Evolutionary conservation across 2,113 vertebrate species (phyloP).

Genomic region (Columba janthina): DNA sequence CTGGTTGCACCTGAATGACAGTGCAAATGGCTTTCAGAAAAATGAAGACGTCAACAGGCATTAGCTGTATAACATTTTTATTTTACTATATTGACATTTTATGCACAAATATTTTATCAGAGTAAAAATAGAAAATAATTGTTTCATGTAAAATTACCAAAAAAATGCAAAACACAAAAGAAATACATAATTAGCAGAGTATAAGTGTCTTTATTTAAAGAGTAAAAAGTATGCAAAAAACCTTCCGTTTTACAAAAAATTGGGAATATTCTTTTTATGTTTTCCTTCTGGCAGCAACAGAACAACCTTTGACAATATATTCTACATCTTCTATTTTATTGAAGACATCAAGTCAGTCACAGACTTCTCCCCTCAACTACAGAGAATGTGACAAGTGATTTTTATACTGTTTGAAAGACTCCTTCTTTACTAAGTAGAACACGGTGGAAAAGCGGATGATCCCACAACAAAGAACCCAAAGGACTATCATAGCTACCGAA

Average conservation of each 20-base stretch:
- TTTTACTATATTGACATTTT: slow-evolving; percentile 82
- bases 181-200: slow-evolving; percentile 77
- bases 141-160: slow-evolving; percentile 80
- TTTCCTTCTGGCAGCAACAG: slow-evolving; percentile 71
- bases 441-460: slow-evolving; percentile 48
- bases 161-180: slow-evolving; percentile 72
- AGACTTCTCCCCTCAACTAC: slow-evolving; percentile 53
- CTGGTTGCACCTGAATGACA: not conserved
- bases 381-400: slow-evolving; percentile 35
- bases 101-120: slow-evolving; percentile 81
- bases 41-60: slow-evolving; percentile 28
- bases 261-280: slow-evolving; percentile 51
- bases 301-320: slow-evolving; percentile 65
- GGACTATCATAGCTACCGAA: not conserved
- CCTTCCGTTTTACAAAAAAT: slow-evolving; percentile 78
- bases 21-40: not conserved
- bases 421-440: slow-evolving; percentile 55
- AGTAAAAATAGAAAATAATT: slow-evolving; percentile 83
- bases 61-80: slow-evolving; percentile 74
- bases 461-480: slow-evolving; percentile 32
- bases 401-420: slow-evolving; percentile 42
- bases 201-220: slow-evolving; percentile 80
- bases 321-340: slow-evolving; percentile 60
- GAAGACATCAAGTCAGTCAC: slow-evolving; percentile 74
- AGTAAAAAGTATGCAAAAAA: slow-evolving; percentile 83